Percentiles rank a stretch among this genome's conserved stretches.
These are phyloP conservation scores for Turdus rufiventris DNA, from an alignment of 2,113 vertebrate species.

Conservation along the genomic window DNA sequence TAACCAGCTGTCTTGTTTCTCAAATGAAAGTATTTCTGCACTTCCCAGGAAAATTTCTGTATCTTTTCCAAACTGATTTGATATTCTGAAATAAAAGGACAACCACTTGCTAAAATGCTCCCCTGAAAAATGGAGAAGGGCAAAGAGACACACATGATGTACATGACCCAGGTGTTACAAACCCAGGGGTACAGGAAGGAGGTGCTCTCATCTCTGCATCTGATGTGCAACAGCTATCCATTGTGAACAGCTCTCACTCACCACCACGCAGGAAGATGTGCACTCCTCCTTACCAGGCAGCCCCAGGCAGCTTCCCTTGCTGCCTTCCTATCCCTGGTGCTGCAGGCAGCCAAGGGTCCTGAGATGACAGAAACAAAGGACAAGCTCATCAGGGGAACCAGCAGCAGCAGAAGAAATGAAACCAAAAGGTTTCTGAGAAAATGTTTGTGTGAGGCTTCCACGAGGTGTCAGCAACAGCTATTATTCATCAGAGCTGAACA, in stretches of 20 bases:
- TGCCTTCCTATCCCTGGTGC: neutral
- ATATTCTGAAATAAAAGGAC: neutral
- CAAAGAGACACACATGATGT: neutral
- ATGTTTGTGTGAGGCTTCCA: conserved; percentile 8
- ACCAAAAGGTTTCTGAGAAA: neutral
- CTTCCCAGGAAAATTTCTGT: neutral
- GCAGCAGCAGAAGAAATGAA: neutral
- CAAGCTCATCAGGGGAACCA: neutral
- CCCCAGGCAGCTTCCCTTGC: neutral
- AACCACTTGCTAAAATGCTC: neutral
- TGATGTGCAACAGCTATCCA: neutral
- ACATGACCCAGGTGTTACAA: rapidly evolving
- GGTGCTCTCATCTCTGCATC: neutral
- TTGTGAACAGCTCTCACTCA: neutral
- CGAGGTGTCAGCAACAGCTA: conserved; percentile 49
- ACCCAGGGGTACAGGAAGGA: neutral
- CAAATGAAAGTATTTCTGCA: neutral
- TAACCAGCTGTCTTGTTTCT: neutral
- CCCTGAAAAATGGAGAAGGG: neutral
- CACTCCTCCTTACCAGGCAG: neutral
- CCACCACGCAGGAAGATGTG: rapidly evolving
- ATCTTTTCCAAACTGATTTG: neutral
- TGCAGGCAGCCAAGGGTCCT: neutral
- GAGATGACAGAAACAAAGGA: neutral
- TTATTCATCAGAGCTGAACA: neutral